Conservation (phyloP, 2,113 vertebrate species). For the Periophthalmus modestus region DNA sequence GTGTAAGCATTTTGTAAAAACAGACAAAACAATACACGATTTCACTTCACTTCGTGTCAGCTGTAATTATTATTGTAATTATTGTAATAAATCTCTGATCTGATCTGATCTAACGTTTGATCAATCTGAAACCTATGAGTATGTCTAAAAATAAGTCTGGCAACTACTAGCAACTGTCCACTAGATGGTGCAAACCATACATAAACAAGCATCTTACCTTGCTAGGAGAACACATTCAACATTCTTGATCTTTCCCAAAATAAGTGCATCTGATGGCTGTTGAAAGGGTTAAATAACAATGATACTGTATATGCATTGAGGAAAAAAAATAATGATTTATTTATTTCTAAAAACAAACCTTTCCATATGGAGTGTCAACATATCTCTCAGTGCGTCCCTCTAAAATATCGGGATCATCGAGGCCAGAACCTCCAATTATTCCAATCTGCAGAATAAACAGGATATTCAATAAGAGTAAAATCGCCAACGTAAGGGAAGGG, state of each 20-base stretch:
- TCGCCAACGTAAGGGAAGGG: neutral
- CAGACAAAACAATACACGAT: no score
- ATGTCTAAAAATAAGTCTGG: no score
- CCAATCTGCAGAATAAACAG: constrained; percentile 81
- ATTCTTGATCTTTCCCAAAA: constrained; percentile 95
- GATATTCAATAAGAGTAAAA: neutral
- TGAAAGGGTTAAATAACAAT: constrained; percentile 9
- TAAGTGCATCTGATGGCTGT: constrained; percentile 93
- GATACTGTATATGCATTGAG: neutral
- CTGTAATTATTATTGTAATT: no score
- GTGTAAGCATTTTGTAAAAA: no score
- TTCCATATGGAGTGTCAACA: constrained; percentile 94
- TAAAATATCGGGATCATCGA: constrained; percentile 94
- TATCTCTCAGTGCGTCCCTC: constrained; percentile 92
- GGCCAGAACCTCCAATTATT: constrained; percentile 94
- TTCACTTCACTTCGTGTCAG: no score
- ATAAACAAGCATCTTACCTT: constrained; percentile 78
- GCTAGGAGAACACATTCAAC: constrained; percentile 94
- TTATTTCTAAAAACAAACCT: constrained; percentile 76
- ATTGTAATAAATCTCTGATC: no score
- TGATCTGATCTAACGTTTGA: no score
- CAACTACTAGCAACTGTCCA: constrained; percentile 24
- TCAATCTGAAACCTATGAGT: no score
- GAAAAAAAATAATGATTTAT: no score
- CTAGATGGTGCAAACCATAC: constrained; percentile 51